Percentiles rank a stretch among this genome's conserved stretches.
Evolutionary conservation across 2,888 invertebrate species (phyloP).

Genomic region (Cataglyphis rosenhaueri): DNA sequence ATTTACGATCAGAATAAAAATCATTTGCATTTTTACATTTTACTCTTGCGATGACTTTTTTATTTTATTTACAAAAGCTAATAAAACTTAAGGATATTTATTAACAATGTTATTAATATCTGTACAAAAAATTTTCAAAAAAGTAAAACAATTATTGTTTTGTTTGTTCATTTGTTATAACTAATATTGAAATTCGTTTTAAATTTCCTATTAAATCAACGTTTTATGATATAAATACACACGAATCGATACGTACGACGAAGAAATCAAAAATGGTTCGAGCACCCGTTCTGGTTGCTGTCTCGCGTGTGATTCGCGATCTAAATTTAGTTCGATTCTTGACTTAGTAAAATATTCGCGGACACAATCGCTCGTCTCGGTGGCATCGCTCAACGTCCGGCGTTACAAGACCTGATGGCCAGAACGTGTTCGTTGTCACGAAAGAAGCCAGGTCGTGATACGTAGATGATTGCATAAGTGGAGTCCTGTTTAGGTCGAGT

Average conservation of each 20-base stretch:
- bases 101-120: conserved; percentile 3
- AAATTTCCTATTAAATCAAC: background rate
- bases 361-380: conserved; percentile 84
- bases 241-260: conserved; percentile 21
- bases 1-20: background rate
- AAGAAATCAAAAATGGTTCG: conserved; percentile 54
- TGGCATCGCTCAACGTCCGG: conserved; percentile 84
- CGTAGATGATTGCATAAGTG: conserved; percentile 72
- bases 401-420: conserved; percentile 82
- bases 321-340: conserved; percentile 80
- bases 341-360: conserved; percentile 79
- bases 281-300: conserved; percentile 38
- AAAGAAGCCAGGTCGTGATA: conserved; percentile 67
- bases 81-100: conserved; percentile 9
- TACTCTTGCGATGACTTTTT: background rate
- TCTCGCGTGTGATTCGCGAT: conserved; percentile 54
- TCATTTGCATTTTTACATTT: conserved; percentile 26
- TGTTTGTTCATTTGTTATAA: background rate
- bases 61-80: background rate
- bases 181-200: background rate
- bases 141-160: background rate
- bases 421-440: conserved; percentile 76
- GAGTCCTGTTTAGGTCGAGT: background rate
- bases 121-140: background rate
- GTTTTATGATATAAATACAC: background rate